Evolutionary conservation across 2,113 vertebrate species (phyloP), one percentile per base, ranked within the genome.

Genomic region (Phalacrocorax brasilianus): DNA sequence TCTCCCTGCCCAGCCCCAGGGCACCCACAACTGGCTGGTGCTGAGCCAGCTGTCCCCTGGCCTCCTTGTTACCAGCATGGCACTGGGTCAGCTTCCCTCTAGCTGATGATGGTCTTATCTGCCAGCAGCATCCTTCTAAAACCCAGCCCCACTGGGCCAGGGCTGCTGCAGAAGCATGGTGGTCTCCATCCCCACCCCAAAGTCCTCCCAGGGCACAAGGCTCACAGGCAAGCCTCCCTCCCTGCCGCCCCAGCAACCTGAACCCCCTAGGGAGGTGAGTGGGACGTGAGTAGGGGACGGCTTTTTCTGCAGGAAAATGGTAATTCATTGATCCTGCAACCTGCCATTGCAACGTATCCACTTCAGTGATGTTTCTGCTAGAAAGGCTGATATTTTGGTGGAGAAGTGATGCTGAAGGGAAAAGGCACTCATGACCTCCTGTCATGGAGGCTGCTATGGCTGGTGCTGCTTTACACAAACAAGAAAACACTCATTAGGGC

Each of bases 21-120:
- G 9, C 22, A 76, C 47, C 24, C 40, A 17, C 72, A 47, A 19
- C 7, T 4, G 8, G 7, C 71, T 86, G 68, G 26, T 6, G 8
- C 9, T 0, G 0, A 50, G 27, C 23, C 67, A 68, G 15, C 9
- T 17, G 22, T 16, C 14, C 45, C 14, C 28, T 2, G 1, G 11
- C 2, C 9, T 18, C 17, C 8, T 65, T 65, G 35, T 40, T 61
- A 40, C 26, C 8, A 4, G 24, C 44, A 42, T 5, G 8, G 35
- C 11, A 40, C n/a, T 3, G 1, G 8, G 56, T 68, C 2, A 3
- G 10, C 40, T 9, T 87, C 40, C 21, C 33, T 52, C 5, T 9
- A 28, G 33, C 45, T 73, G 63, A 23, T 28, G 8, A 13, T 52
- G 22, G 5, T 38, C 47, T 72, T n/a, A 59, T 4, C 62, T 68